Conservation (phyloP, 2,113 vertebrate genomes). For the Malurus melanocephalus region DNA sequence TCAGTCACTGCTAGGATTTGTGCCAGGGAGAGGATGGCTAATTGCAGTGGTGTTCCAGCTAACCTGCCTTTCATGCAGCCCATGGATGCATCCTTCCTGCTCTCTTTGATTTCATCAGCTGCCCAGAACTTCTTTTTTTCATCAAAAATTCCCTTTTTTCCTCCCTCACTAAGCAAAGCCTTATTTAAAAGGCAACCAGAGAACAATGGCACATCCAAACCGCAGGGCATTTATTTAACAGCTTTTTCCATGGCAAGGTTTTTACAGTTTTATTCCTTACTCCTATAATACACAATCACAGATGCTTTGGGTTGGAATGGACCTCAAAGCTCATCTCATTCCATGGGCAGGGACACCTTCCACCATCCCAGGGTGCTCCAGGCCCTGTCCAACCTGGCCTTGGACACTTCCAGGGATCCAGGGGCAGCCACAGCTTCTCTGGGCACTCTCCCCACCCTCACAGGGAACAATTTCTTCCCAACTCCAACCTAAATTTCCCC, state of each 20-base stretch:
- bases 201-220: not conserved
- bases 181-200: not conserved
- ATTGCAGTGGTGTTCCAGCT: not conserved
- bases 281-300: not conserved
- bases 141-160: not conserved
- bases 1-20: not conserved
- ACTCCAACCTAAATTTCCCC: not conserved
- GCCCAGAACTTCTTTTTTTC: not conserved
- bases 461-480: not conserved
- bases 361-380: rapidly evolving
- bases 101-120: not conserved
- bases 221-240: conserved; percentile 1
- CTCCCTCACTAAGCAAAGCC: not conserved
- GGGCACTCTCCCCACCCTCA: rapidly evolving
- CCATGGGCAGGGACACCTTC: not conserved
- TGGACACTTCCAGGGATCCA: not conserved
- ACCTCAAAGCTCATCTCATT: not conserved
- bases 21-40: not conserved
- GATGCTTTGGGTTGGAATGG: not conserved
- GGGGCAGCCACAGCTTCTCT: not conserved
- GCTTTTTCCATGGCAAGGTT: not conserved
- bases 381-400: not conserved
- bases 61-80: not conserved
- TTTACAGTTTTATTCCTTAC: not conserved
- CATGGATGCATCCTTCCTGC: not conserved